These are phyloP conservation scores for Pseudomugil tenellus DNA, from an alignment of 2,797 vertebrate genomes.

Conservation along the genomic window DNA sequence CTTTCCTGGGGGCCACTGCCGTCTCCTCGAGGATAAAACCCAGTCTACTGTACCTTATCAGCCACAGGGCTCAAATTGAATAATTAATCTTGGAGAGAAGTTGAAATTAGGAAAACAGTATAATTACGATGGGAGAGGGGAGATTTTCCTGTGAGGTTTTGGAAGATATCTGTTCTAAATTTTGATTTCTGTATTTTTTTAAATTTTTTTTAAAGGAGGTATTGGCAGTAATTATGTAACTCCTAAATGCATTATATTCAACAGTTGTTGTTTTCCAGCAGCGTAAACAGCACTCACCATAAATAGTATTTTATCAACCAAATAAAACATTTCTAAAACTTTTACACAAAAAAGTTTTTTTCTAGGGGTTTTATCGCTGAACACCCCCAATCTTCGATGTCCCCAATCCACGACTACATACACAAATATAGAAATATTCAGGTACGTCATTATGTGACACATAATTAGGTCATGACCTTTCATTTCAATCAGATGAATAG, in stretches of 20 bases:
- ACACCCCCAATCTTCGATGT: too few relatives aligned
- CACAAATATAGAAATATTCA: too few relatives aligned
- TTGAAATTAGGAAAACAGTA: slow-evolving; percentile 51
- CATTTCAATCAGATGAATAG: too few relatives aligned
- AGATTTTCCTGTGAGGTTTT: slow-evolving; percentile 4
- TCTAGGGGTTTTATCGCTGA: too few relatives aligned
- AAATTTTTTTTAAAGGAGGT: not conserved
- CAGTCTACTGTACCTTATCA: slow-evolving; percentile 70
- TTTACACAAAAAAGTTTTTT: too few relatives aligned
- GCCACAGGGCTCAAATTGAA: slow-evolving; percentile 61
- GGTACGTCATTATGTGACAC: too few relatives aligned
- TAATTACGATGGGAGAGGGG: not conserved
- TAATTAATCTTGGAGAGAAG: slow-evolving; percentile 74
- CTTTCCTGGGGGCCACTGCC: slow-evolving; percentile 72
- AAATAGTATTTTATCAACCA: not conserved
- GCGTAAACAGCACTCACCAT: too few relatives aligned
- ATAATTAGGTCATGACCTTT: too few relatives aligned
- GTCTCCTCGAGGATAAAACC: slow-evolving; percentile 71
- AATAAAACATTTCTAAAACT: too few relatives aligned
- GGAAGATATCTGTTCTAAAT: not conserved
- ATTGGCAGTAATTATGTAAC: not conserved
- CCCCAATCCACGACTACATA: too few relatives aligned
- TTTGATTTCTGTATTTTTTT: slow-evolving; percentile 6
- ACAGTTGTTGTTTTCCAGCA: too few relatives aligned
- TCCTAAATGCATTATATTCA: too few relatives aligned